These are phyloP conservation scores for Crossaster papposus DNA, from an alignment of 53 echinoderm and acorn worm species.

Conservation along the genomic window DNA sequence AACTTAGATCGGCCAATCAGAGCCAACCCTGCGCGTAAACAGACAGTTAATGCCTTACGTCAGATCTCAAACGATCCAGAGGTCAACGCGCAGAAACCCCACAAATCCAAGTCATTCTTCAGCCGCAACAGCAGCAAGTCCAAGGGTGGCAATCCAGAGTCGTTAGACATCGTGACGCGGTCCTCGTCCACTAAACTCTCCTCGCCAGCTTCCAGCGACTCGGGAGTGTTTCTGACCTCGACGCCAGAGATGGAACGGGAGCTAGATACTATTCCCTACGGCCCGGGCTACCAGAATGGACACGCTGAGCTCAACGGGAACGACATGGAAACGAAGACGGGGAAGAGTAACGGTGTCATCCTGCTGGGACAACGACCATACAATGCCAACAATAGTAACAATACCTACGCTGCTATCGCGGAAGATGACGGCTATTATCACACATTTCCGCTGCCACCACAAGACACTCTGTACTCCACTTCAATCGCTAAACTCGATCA, in stretches of 20 bases:
- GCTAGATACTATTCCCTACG: conserved; percentile 52
- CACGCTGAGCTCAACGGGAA: background rate
- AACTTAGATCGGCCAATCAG: conserved; percentile 53
- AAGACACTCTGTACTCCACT: background rate
- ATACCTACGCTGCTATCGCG: conserved; percentile 8
- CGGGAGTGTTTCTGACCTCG: conserved; percentile 54
- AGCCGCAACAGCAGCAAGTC: conserved; percentile 40
- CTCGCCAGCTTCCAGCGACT: conserved; percentile 59
- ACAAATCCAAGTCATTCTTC: conserved; percentile 49
- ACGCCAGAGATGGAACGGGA: conserved; percentile 57
- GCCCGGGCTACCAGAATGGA: conserved; percentile 11
- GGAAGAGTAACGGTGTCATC: conserved; percentile 4
- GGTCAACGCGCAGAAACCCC: conserved; percentile 7
- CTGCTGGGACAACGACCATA: conserved; percentile 30
- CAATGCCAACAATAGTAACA: conserved; percentile 36
- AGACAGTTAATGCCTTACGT: conserved; percentile 34
- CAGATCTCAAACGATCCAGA: conserved; percentile 42
- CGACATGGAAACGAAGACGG: background rate
- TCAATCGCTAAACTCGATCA: background rate
- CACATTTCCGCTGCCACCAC: background rate
- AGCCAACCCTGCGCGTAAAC: conserved; percentile 55
- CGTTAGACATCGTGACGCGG: background rate
- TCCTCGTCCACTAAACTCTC: conserved; percentile 48
- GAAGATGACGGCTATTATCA: conserved; percentile 34
- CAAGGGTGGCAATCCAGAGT: background rate